phyloP scores from a whole-genome alignment of 2,797 vertebrate species.

The Enteromius mattozi region DNA sequence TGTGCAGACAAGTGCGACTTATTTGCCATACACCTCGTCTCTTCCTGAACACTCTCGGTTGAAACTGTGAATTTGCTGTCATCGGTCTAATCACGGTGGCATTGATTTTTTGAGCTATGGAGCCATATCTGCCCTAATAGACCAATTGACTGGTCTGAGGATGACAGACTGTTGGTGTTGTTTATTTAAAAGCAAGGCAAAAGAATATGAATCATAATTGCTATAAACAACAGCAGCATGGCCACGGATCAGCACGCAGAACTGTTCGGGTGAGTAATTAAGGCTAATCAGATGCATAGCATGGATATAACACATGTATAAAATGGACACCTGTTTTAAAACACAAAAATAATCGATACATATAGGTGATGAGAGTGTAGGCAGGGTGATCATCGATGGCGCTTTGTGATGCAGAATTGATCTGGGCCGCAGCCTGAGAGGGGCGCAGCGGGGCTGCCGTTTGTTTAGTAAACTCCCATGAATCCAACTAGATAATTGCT shows the following conservation, averaged over 20 bases:
- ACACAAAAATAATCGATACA: constrained; percentile 51
- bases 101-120: constrained; percentile 86
- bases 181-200: constrained; percentile 81
- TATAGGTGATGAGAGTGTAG: constrained; percentile 31
- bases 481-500: constrained; percentile 96
- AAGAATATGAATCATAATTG: constrained; percentile 52
- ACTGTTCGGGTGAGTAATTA: constrained; percentile 52
- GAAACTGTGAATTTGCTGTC: constrained; percentile 90
- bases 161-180: constrained; percentile 89
- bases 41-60: constrained; percentile 84
- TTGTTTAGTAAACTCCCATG: constrained; percentile 96
- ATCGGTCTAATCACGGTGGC: constrained; percentile 90
- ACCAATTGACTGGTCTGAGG: constrained; percentile 88
- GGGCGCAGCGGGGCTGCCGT: constrained; percentile 88
- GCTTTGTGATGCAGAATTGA: constrained; percentile 92
- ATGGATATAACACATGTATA: constrained; percentile 51
- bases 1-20: constrained; percentile 68
- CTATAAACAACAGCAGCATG: constrained; percentile 53
- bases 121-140: constrained; percentile 87
- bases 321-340: constrained; percentile 53
- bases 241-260: constrained; percentile 39
- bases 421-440: constrained; percentile 84
- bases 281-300: constrained; percentile 22
- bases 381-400: constrained; percentile 76
- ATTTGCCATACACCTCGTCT: constrained; percentile 70